Evolutionary conservation across 2,888 invertebrate genomes (phyloP).

Genomic region (Nephrocerus scutellatus): DNA sequence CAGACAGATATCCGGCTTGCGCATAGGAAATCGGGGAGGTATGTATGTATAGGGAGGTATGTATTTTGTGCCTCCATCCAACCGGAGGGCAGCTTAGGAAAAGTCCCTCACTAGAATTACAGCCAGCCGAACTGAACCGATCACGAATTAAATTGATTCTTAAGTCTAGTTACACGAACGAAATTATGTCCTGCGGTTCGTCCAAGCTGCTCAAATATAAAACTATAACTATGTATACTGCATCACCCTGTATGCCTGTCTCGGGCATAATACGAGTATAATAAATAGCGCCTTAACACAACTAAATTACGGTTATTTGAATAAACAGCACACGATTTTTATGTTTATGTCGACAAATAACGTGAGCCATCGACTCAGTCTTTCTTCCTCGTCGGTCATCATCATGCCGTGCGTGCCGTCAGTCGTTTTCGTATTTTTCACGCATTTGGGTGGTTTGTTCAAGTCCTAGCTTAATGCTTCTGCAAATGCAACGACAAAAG

Average conservation of each 20-base stretch:
- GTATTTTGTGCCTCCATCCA: too few relatives aligned
- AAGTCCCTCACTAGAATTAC: too few relatives aligned
- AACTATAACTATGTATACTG: conserved; percentile 8
- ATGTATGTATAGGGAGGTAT: too few relatives aligned
- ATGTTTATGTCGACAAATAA: conserved; percentile 19
- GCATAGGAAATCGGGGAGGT: too few relatives aligned
- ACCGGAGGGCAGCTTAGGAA: too few relatives aligned
- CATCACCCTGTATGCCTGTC: conserved; percentile 13
- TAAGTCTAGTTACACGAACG: conserved; percentile 28
- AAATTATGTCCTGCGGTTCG: conserved; percentile 28
- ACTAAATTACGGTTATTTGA: conserved; percentile 46
- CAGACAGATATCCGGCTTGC: conserved; percentile 23
- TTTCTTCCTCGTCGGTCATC: too few relatives aligned
- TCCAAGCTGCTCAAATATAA: conserved; percentile 11
- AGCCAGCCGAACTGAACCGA: too few relatives aligned
- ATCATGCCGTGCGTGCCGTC: too few relatives aligned
- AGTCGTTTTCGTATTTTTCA: too few relatives aligned
- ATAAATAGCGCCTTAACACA: conserved; percentile 33
- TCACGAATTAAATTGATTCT: conserved; percentile 40
- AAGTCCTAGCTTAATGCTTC: background rate
- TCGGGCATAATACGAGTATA: conserved; percentile 16
- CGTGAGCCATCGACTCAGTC: too few relatives aligned
- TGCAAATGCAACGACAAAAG: conserved; percentile 15
- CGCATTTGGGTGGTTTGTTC: background rate
- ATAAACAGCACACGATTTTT: conserved; percentile 47